Percentiles rank a stretch among this genome's conserved stretches.
These are phyloP conservation scores for Patella depressa DNA, from an alignment of 2,888 invertebrate species.

Conservation along the genomic window DNA sequence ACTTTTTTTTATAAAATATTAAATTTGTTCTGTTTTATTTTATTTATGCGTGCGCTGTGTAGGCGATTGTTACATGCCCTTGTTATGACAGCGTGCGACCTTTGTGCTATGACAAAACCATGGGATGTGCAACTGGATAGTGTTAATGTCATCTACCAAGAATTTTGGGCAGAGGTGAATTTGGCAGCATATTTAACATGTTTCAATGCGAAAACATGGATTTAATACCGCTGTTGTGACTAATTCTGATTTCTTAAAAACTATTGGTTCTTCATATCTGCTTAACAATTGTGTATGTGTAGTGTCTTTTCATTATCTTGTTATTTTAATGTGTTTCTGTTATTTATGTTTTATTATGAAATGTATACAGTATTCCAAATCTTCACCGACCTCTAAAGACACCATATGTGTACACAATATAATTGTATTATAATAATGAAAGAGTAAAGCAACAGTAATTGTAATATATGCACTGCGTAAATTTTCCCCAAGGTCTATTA, in stretches of 20 bases:
- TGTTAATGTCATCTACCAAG: conserved; percentile 79
- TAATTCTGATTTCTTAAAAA: not conserved
- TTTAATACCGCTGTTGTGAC: not conserved
- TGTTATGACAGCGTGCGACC: conserved; percentile 87
- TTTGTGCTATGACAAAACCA: conserved; percentile 88
- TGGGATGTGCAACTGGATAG: conserved; percentile 88
- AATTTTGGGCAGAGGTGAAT: conserved; percentile 69
- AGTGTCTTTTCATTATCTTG: not conserved
- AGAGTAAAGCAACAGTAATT: no score
- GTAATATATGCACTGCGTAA: no score
- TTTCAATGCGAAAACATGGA: not conserved
- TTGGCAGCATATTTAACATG: not conserved
- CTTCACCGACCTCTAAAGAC: no score
- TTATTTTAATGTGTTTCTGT: no score
- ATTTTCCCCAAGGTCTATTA: no score
- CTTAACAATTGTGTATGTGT: not conserved
- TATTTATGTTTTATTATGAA: no score
- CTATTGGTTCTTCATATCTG: not conserved
- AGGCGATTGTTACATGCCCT: conserved; percentile 79
- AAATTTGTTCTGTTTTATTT: not conserved
- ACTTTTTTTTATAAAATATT: no score
- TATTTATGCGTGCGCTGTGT: conserved; percentile 15
- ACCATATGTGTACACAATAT: no score
- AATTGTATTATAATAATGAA: no score
- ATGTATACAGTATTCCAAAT: no score